Percentiles rank a stretch among this genome's conserved stretches.
phyloP scores from a whole-genome alignment of 2,888 invertebrate species.

The Napeogenes sylphis region DNA sequence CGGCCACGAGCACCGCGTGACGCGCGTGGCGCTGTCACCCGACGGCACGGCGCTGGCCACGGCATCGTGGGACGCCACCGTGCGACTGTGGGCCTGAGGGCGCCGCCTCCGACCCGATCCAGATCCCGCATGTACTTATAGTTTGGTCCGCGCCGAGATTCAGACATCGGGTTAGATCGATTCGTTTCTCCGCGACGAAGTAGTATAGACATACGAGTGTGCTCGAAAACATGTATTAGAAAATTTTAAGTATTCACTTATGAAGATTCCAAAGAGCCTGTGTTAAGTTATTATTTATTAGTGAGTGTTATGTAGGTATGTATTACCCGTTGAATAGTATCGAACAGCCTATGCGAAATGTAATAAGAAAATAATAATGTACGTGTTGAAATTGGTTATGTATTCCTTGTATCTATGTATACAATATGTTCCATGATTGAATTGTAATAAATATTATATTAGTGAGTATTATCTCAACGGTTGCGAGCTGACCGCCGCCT shows the following conservation, averaged over 20 bases:
- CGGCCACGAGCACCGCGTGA: constrained; percentile 97
- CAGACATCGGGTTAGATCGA: neutral
- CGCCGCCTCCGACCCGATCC: neutral
- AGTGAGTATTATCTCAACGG: constrained; percentile 73
- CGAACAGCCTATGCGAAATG: neutral
- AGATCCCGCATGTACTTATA: neutral
- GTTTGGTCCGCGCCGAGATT: no score
- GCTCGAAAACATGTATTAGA: constrained; percentile 9
- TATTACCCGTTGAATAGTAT: constrained; percentile 9
- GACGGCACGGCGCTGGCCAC: constrained; percentile 98
- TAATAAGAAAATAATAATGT: constrained; percentile 55
- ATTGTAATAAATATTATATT: constrained; percentile 53
- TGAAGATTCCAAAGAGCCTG: constrained; percentile 9
- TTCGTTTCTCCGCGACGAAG: neutral
- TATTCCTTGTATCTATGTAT: no score
- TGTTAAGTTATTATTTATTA: constrained; percentile 12
- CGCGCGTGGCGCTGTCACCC: constrained; percentile 94
- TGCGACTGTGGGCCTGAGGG: constrained; percentile 42
- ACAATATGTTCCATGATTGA: no score
- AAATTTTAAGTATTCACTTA: constrained; percentile 1
- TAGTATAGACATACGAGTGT: neutral
- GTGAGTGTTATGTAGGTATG: constrained; percentile 11
- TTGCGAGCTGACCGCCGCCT: constrained; percentile 48
- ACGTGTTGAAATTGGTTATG: constrained; percentile 83
- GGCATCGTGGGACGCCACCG: constrained; percentile 91